Conservation (phyloP, 30 jellyfish, hydroid and myxozoan species). For the Rhopilema esculentum region DNA sequence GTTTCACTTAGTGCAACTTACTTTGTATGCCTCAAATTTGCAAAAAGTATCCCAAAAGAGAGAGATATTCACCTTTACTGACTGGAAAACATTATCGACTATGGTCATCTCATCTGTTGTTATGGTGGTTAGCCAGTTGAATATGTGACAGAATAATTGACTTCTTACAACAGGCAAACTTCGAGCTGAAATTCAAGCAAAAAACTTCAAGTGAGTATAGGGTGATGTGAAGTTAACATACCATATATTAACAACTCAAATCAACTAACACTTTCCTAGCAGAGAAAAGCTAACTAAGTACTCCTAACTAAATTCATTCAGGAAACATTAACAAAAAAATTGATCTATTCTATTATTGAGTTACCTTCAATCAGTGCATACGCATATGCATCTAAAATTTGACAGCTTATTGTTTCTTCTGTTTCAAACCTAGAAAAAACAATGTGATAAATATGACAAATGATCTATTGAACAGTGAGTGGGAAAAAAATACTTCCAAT, state of each 20-base stretch:
- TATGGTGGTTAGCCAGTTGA: conserved; percentile 66
- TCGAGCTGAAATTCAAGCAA: conserved; percentile 43
- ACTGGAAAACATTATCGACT: not conserved
- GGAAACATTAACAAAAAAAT: no score
- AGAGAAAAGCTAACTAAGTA: no score
- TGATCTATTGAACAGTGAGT: no score
- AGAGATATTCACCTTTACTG: not conserved
- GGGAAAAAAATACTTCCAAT: no score
- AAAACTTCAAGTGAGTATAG: not conserved
- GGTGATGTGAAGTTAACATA: not conserved
- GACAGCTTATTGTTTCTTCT: conserved; percentile 33
- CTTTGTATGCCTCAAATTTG: not conserved
- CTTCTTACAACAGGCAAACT: conserved; percentile 84
- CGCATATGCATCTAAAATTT: conserved; percentile 32
- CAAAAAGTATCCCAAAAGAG: not conserved
- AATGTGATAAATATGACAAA: no score
- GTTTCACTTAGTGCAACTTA: no score
- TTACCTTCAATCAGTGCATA: conserved; percentile 34
- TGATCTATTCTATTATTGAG: no score
- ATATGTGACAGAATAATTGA: conserved; percentile 72
- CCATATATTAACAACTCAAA: no score
- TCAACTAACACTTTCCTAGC: no score
- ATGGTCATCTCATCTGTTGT: conserved; percentile 19
- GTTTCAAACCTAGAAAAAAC: conserved; percentile 21
- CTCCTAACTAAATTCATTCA: no score